Conservation (phyloP, 2,797 vertebrate species). For the Arrhamphus sclerolepis region DNA sequence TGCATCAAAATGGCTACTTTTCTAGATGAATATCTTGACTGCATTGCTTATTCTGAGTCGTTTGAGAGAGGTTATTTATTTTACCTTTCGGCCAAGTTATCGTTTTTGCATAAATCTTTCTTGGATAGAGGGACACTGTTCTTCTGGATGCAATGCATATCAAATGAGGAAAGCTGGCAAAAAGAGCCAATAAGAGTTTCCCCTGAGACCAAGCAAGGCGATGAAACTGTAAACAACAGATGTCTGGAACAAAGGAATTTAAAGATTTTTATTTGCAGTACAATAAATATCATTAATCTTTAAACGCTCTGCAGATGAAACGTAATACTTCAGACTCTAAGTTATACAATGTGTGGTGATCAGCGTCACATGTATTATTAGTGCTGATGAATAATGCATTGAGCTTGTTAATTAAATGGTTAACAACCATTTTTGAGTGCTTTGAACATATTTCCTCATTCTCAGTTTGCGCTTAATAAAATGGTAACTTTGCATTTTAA, state of each 20-base stretch:
- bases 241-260: constrained; percentile 51
- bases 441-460: constrained; percentile 59
- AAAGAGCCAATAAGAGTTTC: constrained; percentile 34
- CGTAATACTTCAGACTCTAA: constrained; percentile 47
- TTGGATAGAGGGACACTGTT: constrained; percentile 47
- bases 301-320: constrained; percentile 49
- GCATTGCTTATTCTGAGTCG: constrained; percentile 31
- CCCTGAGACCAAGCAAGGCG: constrained; percentile 35
- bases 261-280: constrained; percentile 56
- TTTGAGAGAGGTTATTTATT: constrained; percentile 44
- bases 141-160: constrained; percentile 53
- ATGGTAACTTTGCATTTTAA: constrained; percentile 63
- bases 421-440: constrained; percentile 57
- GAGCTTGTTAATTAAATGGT: constrained; percentile 63
- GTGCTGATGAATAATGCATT: constrained; percentile 63
- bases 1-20: constrained; percentile 2
- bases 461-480: constrained; percentile 67
- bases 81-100: constrained; percentile 46
- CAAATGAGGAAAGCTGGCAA: constrained; percentile 43
- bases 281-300: constrained; percentile 57
- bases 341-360: constrained; percentile 47
- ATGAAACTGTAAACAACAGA: constrained; percentile 69
- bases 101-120: constrained; percentile 44
- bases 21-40: constrained; percentile 12
- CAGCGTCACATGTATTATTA: constrained; percentile 63